Conservation (phyloP, 2,888 invertebrate genomes). For the Philopedon plagiatum region DNA sequence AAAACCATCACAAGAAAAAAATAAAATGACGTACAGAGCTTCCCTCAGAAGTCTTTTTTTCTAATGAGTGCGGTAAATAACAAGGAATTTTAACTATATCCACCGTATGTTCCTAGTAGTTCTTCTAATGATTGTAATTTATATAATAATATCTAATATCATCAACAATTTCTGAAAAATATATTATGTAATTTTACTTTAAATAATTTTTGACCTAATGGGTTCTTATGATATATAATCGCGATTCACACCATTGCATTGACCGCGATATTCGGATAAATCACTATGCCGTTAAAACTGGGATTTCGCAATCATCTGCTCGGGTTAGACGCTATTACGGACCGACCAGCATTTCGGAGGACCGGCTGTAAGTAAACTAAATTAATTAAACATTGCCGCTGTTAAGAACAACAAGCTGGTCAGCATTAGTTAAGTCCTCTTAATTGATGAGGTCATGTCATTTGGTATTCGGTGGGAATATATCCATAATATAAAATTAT, state of each 20-base stretch:
- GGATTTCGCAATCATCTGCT: conserved; percentile 3
- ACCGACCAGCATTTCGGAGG: conserved; percentile 31
- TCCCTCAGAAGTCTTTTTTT: too few relatives aligned
- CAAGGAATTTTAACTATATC: too few relatives aligned
- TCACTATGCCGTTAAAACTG: background rate
- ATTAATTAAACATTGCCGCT: conserved; percentile 59
- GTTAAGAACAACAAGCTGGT: conserved; percentile 52
- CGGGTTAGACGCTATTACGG: background rate
- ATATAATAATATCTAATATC: too few relatives aligned
- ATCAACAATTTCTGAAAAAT: too few relatives aligned
- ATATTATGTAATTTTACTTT: too few relatives aligned
- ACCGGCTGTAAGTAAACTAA: conserved; percentile 55
- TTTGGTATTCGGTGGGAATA: conserved; percentile 45
- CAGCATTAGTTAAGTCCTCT: conserved; percentile 54
- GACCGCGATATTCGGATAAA: background rate
- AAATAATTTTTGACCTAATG: background rate
- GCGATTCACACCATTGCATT: background rate
- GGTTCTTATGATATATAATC: background rate
- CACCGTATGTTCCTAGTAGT: too few relatives aligned
- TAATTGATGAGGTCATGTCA: conserved; percentile 64
- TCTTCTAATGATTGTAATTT: too few relatives aligned
- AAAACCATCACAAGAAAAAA: too few relatives aligned
- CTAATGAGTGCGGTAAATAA: too few relatives aligned
- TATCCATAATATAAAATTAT: conserved; percentile 2
- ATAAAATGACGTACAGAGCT: too few relatives aligned